Percentiles rank a stretch among this genome's conserved stretches.
Evolutionary conservation across 37 sponge, comb jelly and placozoan species (phyloP).

Genomic region (Hormiphora californensis): DNA sequence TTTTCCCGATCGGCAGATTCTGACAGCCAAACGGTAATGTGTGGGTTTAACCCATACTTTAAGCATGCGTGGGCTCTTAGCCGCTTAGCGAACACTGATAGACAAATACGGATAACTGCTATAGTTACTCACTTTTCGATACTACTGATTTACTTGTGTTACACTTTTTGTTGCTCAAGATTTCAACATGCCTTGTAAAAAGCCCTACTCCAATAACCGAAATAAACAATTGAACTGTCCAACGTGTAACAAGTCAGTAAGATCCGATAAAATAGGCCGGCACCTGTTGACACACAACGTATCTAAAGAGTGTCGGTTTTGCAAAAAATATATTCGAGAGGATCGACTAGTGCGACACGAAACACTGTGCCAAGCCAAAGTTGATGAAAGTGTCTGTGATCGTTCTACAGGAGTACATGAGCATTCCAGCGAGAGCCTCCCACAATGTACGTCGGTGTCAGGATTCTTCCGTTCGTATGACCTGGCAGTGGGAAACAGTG

Average conservation of each 20-base stretch:
- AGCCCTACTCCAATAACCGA: background rate
- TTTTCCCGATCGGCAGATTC: too few species aligned
- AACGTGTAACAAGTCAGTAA: background rate
- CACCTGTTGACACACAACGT: background rate
- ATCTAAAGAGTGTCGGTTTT: background rate
- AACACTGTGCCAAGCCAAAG: background rate
- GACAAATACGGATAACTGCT: too few species aligned
- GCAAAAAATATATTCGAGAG: background rate
- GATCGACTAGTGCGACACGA: background rate
- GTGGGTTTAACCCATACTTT: too few species aligned
- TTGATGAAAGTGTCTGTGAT: constrained; percentile 18
- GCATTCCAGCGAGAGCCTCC: too few species aligned
- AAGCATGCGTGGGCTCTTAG: too few species aligned
- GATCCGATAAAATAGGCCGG: background rate
- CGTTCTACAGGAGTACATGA: too few species aligned
- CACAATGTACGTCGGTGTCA: background rate
- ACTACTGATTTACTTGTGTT: too few species aligned
- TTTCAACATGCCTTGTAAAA: too few species aligned
- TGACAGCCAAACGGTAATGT: too few species aligned
- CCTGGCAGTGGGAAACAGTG: background rate
- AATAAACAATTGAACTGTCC: background rate
- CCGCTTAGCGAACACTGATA: too few species aligned
- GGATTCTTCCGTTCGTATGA: background rate
- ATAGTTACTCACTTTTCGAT: too few species aligned
- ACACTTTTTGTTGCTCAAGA: too few species aligned